Evolutionary conservation across 2,113 vertebrate species (phyloP).

Genomic region (Tylochromis polylepis): DNA sequence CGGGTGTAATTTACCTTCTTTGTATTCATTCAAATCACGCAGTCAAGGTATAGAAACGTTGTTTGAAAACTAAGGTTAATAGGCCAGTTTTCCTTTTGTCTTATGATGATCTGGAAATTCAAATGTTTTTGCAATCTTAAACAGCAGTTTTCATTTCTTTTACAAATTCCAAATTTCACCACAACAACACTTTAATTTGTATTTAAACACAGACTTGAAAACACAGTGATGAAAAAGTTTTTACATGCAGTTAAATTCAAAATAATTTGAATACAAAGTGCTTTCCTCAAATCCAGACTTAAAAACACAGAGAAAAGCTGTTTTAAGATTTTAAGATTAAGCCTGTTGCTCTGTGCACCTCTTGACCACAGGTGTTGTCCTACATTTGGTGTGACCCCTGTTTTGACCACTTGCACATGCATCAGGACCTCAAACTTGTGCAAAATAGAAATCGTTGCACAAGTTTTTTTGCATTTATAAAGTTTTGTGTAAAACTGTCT

Average conservation of each 20-base stretch:
- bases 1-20: neutral
- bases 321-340: neutral
- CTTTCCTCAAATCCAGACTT: neutral
- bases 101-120: neutral
- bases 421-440: neutral
- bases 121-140: neutral
- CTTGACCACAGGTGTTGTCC: neutral
- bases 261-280: neutral
- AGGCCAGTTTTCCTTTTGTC: neutral
- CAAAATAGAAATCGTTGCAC: no score
- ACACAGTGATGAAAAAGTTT: neutral
- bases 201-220: neutral
- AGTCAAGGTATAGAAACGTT: neutral
- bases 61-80: fast-evolving
- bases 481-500: neutral
- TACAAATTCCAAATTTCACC: neutral
- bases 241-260: neutral
- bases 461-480: no score
- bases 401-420: neutral
- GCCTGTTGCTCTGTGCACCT: neutral
- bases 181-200: fast-evolving
- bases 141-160: neutral
- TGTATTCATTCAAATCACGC: neutral
- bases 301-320: no score
- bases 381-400: neutral